Evolutionary conservation across 2,797 vertebrate species (phyloP).

Genomic region (Rallus crepitans): DNA sequence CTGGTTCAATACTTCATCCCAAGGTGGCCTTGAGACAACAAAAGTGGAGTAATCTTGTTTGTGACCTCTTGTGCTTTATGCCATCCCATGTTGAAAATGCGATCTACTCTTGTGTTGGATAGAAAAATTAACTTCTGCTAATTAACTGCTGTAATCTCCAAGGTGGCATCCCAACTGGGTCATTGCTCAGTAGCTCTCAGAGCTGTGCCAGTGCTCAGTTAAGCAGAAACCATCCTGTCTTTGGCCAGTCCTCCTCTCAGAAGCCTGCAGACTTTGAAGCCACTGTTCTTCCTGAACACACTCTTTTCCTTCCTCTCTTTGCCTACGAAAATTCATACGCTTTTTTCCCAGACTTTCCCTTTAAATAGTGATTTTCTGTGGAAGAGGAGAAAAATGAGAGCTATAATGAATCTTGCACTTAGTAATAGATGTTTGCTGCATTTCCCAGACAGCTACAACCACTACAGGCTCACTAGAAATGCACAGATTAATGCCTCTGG

Average conservation of each 20-base stretch:
- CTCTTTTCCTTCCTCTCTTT: neutral
- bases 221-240: neutral
- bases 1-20: neutral
- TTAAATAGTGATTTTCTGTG: neutral
- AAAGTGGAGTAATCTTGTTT: neutral
- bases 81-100: neutral
- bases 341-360: neutral
- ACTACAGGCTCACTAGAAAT: neutral
- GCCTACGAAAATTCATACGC: rapidly evolving
- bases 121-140: neutral
- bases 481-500: neutral
- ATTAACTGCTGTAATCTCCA: neutral
- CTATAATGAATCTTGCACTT: neutral
- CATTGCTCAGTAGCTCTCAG: neutral
- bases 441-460: neutral
- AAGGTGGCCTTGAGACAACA: neutral
- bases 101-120: neutral
- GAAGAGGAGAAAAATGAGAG: neutral
- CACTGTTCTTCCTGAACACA: neutral
- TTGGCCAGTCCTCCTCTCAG: neutral
- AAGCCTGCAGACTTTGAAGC: neutral
- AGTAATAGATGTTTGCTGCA: neutral
- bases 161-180: neutral
- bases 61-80: neutral
- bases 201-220: rapidly evolving